These are phyloP conservation scores for Tenebrosternarchus preto DNA, from an alignment of 2,113 vertebrate species.

Conservation along the genomic window DNA sequence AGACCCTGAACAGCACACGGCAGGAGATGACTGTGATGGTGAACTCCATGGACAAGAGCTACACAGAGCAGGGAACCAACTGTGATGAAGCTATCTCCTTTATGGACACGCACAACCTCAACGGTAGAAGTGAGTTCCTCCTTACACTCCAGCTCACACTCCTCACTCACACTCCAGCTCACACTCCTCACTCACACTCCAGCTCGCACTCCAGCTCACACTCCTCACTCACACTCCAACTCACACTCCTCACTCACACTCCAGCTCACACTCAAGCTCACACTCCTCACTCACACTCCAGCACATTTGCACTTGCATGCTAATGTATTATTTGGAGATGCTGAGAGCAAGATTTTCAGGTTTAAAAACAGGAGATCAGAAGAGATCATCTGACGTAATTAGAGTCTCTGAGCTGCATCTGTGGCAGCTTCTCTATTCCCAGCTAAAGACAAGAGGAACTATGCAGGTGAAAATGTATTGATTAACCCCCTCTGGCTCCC, in stretches of 20 bases:
- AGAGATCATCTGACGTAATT: too few species aligned
- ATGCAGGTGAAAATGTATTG: too few species aligned
- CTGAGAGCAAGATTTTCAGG: too few species aligned
- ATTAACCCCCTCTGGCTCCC: too few species aligned
- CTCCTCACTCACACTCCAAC: background rate
- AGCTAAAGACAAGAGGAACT: too few species aligned
- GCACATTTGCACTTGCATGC: too few species aligned
- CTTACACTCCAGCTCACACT: background rate
- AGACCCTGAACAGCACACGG: constrained; percentile 83
- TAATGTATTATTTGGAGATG: too few species aligned
- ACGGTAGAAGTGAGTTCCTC: constrained; percentile 64
- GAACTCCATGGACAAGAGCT: constrained; percentile 99
- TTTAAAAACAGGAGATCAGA: too few species aligned
- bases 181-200: background rate
- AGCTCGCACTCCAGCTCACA: too few species aligned
- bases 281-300: background rate
- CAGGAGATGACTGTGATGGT: constrained; percentile 99
- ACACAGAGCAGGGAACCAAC: constrained; percentile 97
- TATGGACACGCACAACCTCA: constrained; percentile 97
- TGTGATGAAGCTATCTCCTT: constrained; percentile 98
- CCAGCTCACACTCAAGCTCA: too few species aligned
- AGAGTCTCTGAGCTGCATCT: too few species aligned
- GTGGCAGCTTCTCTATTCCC: too few species aligned
- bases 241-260: background rate
- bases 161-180: background rate